Evolutionary conservation across 2,113 vertebrate species (phyloP).

Genomic region (Charina bottae): DNA sequence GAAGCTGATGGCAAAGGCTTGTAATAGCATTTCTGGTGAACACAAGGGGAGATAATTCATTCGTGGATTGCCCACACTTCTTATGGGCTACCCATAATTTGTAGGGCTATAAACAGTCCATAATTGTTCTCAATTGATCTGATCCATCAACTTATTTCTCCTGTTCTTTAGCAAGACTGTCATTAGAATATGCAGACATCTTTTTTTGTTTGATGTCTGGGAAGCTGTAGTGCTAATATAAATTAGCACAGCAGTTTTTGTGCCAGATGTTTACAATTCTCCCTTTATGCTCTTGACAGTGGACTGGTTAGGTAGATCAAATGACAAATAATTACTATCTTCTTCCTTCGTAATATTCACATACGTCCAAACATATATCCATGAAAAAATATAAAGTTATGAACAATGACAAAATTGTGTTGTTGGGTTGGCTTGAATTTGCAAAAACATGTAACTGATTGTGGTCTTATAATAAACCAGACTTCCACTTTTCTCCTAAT

Average conservation of each 20-base stretch:
- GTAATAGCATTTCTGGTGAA: background rate
- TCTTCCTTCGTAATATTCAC: background rate
- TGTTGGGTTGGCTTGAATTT: background rate
- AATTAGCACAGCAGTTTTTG: background rate
- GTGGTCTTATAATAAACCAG: background rate
- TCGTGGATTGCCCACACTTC: background rate
- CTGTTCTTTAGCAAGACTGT: background rate
- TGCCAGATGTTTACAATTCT: background rate
- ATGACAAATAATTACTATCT: background rate
- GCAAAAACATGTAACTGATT: background rate
- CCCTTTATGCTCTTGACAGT: background rate
- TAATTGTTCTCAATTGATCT: background rate
- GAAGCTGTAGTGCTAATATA: background rate
- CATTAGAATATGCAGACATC: background rate
- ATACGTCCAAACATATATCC: too few relatives aligned
- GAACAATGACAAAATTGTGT: background rate
- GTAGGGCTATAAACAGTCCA: background rate
- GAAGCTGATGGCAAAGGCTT: conserved; percentile 19
- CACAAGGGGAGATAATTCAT: background rate
- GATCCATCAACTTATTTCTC: background rate
- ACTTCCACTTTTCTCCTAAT: background rate
- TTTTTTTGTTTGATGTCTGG: background rate
- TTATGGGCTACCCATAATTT: background rate
- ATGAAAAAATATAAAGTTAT: background rate
- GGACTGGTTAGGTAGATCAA: background rate